Evolutionary conservation across 2,113 vertebrate genomes (phyloP), one percentile per base, ranked within the genome.

Genomic region (Poeciliopsis prolifica): DNA sequence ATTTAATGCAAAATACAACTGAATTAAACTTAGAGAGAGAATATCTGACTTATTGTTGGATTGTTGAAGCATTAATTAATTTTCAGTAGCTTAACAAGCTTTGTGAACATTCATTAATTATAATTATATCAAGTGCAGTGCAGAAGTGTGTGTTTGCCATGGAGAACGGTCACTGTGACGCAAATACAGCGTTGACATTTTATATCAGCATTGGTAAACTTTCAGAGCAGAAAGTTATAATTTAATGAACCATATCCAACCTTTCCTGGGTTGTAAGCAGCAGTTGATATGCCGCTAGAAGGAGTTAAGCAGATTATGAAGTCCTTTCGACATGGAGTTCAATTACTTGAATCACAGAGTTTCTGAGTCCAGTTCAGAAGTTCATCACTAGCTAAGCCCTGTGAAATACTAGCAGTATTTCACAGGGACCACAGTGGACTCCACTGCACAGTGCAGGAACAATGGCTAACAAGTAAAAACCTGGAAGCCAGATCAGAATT

Each of bases 321-420:
- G 65, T 70, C 29, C 24, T 60, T 24, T 75, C 51, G 67, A 54
- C 33, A 61, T 62, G 15, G 67, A 76, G 68, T 61, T 33, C 33
- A 75, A 37, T 64, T 68, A 62, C 62, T 26, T 11, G 12, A 77
- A 42, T 87, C 78, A 77, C 19, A 86, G 69, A 65, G 80, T 72
- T 8, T 77, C 31, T 68, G 64, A 65, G 54, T 68, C 29, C 11
- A 62, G 74, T 82, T 86, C 73, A 88, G 74, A 88, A 84, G 80
- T 87, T 87, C 61, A 79, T 82, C 54, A 84, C 82, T 60, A 69
- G 72, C 78, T 63, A 80, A 87, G 78, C 75, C 44, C 78, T 82
- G n/a, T 81, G 72, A 37, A 79, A 83, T 5, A 61, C 58, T 61
- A n/a, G 37, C 61, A 65, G 71, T 70, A 40, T 63, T 73, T 64